Percentiles rank a stretch among this genome's conserved stretches.
These are phyloP conservation scores for Cylloceria caligata DNA, from an alignment of 2,888 invertebrate genomes.

Conservation along the genomic window DNA sequence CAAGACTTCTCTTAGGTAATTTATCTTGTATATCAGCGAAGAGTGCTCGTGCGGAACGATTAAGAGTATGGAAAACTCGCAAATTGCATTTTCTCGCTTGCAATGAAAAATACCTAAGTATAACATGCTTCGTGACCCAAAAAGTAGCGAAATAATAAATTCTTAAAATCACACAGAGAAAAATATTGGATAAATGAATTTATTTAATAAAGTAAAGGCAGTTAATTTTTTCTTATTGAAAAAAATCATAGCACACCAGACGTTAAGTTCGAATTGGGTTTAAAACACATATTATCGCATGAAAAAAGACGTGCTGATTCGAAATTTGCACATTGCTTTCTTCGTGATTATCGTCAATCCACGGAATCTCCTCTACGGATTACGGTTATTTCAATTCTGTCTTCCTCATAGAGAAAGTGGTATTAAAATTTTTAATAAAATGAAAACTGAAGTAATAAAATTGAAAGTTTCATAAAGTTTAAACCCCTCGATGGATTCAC, in stretches of 20 bases:
- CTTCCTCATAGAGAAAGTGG: too few relatives aligned
- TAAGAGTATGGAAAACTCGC: constrained; percentile 9
- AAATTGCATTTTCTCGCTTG: constrained; percentile 4
- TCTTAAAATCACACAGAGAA: neutral
- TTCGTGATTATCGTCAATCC: too few relatives aligned
- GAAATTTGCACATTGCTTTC: too few relatives aligned
- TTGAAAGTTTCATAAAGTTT: too few relatives aligned
- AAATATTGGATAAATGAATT: neutral
- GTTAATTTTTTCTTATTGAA: neutral
- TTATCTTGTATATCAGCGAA: constrained; percentile 46
- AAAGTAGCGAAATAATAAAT: constrained; percentile 15
- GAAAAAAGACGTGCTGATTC: too few relatives aligned
- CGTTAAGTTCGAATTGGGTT: too few relatives aligned
- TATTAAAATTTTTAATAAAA: too few relatives aligned
- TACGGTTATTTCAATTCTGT: too few relatives aligned
- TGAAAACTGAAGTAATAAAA: too few relatives aligned
- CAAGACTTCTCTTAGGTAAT: constrained; percentile 57
- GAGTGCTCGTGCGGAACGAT: constrained; percentile 39
- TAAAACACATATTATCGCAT: too few relatives aligned
- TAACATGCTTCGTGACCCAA: constrained; percentile 2
- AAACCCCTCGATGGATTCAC: too few relatives aligned
- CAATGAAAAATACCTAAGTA: constrained; percentile 7
- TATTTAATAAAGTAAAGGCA: neutral
- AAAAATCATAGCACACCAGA: neutral
- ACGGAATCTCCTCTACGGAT: too few relatives aligned